Base-by-base conservation (phyloP, 2,888 invertebrate species). In the Ypsolopha scabrella region DNA sequence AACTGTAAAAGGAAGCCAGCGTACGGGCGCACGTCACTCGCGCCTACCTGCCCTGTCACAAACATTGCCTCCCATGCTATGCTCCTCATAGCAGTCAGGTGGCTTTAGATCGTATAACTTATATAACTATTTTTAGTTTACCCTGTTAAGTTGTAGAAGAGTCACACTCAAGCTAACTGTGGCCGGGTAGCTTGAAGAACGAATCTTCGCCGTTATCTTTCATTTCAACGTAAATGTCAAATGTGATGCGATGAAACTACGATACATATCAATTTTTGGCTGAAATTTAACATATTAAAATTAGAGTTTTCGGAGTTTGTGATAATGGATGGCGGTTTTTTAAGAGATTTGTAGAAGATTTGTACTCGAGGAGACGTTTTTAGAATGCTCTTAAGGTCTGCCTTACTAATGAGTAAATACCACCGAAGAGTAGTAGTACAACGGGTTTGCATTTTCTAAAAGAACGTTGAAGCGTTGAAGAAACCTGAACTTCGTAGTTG, bases 1-100 rank as follows among this genome's bases (percentile, higher is more conserved):
- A 92, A 92, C 69, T 95, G 95, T 82, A 91, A 91, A 57, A 90
- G 93, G 64, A 92, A 93, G 76, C 88, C 82, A 13, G 69, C 80
- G 1, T 78, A 75, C 58, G 80, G 80, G 6, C 70, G 80, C 52
- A 68, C 79, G 7, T 74, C 74, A n/a, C 60, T 60, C 53, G 80
- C 72, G 53, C 68, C 57, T 46, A 63, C 66, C 36, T 62, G 65
- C 55, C 64, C 67, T 44, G 54, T 69, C 51, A 14, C 54, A 52
- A 55, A 46, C 53, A 59, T 75, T 45, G 64, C 66, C 50, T 72
- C 71, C 45, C 72, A 75, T 54, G 63, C 67, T 13, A 61, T 75
- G n/a, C 55, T 74, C 41, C 58, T 76, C 36, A 54, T 72, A 55
- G 70, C 73, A 53, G 64, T 69, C 51, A 78, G 72, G 63, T 76